phyloP scores from a whole-genome alignment of 2,888 invertebrate genomes.

The Chymomyza caudatula region DNA sequence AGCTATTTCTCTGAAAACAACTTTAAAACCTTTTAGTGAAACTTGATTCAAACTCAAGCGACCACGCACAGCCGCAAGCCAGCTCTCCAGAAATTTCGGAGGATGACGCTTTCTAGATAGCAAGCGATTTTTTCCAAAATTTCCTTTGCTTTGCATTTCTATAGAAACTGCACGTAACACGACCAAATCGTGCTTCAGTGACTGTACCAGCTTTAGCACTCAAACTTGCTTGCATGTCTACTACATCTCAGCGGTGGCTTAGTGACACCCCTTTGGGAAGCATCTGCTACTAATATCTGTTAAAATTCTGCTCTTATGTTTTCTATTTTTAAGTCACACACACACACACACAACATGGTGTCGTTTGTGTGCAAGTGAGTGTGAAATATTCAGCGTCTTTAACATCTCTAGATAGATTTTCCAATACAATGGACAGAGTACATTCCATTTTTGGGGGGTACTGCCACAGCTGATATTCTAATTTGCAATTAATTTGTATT shows the following conservation, averaged over 20 bases:
- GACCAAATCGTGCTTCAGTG: not conserved
- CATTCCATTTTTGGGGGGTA: not conserved
- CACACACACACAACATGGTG: not conserved
- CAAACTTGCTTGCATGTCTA: not conserved
- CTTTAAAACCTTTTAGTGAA: too few relatives aligned
- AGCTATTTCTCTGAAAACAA: too few relatives aligned
- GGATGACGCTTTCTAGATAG: too few relatives aligned
- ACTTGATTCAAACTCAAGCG: too few relatives aligned
- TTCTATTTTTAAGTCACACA: not conserved
- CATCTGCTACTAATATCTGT: not conserved
- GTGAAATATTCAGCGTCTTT: not conserved
- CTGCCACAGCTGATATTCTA: constrained; percentile 9
- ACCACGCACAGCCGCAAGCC: too few relatives aligned
- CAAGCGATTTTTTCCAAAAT: too few relatives aligned
- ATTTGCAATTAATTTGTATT: constrained; percentile 67
- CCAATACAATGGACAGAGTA: not conserved
- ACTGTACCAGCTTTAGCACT: not conserved
- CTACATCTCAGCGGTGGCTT: not conserved
- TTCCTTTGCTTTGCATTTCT: too few relatives aligned
- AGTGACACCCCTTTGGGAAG: not conserved
- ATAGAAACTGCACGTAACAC: too few relatives aligned
- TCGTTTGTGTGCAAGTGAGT: not conserved
- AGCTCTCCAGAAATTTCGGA: too few relatives aligned
- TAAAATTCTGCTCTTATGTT: too few relatives aligned
- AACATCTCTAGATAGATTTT: not conserved